These are phyloP conservation scores for Spermophilus dauricus DNA, from an alignment of 2,113 vertebrate genomes.

Conservation along the genomic window DNA sequence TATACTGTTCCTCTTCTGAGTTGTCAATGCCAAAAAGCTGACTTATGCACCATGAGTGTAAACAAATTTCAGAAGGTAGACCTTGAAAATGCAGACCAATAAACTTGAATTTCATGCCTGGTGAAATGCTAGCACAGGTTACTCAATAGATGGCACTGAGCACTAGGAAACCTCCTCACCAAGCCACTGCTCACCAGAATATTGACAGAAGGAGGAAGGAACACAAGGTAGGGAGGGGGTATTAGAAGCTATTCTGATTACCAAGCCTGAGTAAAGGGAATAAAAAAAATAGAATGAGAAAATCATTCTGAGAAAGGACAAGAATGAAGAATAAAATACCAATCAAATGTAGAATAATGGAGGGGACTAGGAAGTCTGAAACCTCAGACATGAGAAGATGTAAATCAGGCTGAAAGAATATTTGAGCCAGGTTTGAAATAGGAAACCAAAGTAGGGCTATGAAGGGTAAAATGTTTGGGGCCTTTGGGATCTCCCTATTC, in stretches of 20 bases:
- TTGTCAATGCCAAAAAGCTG: no score
- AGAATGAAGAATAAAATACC: neutral
- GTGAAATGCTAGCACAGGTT: neutral
- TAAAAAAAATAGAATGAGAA: neutral
- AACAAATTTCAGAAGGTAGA: neutral
- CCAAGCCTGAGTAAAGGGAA: neutral
- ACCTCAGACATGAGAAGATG: neutral
- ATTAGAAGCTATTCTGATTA: neutral
- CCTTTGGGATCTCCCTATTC: neutral
- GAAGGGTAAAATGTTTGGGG: neutral
- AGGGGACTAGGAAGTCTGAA: neutral
- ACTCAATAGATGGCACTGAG: neutral
- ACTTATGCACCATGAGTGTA: no score
- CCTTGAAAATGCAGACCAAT: neutral
- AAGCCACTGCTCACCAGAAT: neutral
- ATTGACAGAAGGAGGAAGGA: neutral
- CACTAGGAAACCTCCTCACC: neutral
- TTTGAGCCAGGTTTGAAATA: neutral
- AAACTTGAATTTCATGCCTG: neutral
- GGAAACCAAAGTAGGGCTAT: neutral
- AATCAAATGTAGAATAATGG: neutral
- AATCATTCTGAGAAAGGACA: neutral
- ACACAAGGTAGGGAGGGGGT: neutral
- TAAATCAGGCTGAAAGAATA: neutral
- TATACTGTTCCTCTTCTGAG: no score